Evolutionary conservation across 2,113 vertebrate species (phyloP), one percentile per base, ranked within the genome.

Genomic region (Misgurnus anguillicaudatus): DNA sequence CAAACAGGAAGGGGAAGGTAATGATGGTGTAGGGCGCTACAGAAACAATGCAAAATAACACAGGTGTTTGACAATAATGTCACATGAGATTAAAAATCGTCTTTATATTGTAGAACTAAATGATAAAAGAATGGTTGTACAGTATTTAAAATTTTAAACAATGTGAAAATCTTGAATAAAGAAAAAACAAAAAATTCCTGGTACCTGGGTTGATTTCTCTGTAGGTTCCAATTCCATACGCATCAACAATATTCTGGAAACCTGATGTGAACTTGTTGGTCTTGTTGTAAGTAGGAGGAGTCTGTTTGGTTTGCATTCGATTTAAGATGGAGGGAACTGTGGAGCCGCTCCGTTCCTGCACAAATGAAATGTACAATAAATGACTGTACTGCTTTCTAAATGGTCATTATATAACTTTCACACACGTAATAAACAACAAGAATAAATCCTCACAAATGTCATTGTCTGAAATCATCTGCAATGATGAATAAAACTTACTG

Each of bases 1-100:
- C 98, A 88, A 99, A 99, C 63, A 99, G 91, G 88, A 99, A 99
- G 0, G 98, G 98, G 86, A 99, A 99, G 6, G 98, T 99, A 83
- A 99, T 96, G 86, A 99, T 96, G 1, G 97, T 99, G 42, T 99
- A 99, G 0, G 96, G 97, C 57, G 98, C 98, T 99, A 65, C 16
- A 4, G 58, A 67, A 66, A 80, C 68, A 38, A 80, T 21, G 19
- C 53, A 57, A 6, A 57, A 62, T 76, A 1, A 62, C 58, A 53
- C 31, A 79, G 0, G 21, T 64, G 9, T 39, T 24, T 41, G 14
- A 77, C 24, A 2, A 21, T 16, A 51, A 57, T 58, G 39, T 58
- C 8, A 1, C 6, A 3, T 4, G 17, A 55, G 31, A 57, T n/a
- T 8, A 72, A 41, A 41, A 57, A 2, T 6, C 5, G 0, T 57